Evolutionary conservation across 1,140 invertebrate genomes (phyloP).

Genomic region (Sycophaga agraensis): DNA sequence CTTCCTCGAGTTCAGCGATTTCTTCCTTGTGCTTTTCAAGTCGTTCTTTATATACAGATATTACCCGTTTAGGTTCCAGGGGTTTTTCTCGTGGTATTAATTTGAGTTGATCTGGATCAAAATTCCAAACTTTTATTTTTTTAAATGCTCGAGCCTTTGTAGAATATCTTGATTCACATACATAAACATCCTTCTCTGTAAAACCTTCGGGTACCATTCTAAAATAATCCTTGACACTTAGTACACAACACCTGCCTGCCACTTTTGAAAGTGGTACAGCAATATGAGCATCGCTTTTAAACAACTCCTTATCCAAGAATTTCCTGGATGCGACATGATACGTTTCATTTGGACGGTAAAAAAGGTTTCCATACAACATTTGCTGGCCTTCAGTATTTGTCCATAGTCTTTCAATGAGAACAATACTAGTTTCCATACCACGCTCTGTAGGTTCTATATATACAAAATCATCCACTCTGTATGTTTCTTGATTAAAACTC

Average conservation of each 20-base stretch:
- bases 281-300: conserved; percentile 88
- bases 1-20: conserved; percentile 79
- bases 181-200: conserved; percentile 92
- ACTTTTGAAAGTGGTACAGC: conserved; percentile 85
- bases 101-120: conserved; percentile 66
- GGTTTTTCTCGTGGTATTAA: conserved; percentile 72
- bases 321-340: conserved; percentile 93
- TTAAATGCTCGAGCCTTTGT: conserved; percentile 84
- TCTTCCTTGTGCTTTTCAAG: conserved; percentile 90
- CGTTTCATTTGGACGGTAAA: conserved; percentile 82
- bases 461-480: conserved; percentile 85
- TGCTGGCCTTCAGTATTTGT: conserved; percentile 81
- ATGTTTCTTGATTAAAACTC: conserved; percentile 73
- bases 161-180: conserved; percentile 95
- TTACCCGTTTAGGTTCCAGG: conserved; percentile 80
- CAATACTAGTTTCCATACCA: conserved; percentile 80
- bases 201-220: conserved; percentile 84
- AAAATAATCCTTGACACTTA: conserved; percentile 95
- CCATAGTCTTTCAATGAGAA: conserved; percentile 86
- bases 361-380: conserved; percentile 82
- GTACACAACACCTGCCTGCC: conserved; percentile 88
- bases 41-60: conserved; percentile 90
- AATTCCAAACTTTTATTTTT: conserved; percentile 92
- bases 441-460: conserved; percentile 81
- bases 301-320: conserved; percentile 95